Evolutionary conservation across 2,113 vertebrate species (phyloP).

Genomic region (Garra rufa): DNA sequence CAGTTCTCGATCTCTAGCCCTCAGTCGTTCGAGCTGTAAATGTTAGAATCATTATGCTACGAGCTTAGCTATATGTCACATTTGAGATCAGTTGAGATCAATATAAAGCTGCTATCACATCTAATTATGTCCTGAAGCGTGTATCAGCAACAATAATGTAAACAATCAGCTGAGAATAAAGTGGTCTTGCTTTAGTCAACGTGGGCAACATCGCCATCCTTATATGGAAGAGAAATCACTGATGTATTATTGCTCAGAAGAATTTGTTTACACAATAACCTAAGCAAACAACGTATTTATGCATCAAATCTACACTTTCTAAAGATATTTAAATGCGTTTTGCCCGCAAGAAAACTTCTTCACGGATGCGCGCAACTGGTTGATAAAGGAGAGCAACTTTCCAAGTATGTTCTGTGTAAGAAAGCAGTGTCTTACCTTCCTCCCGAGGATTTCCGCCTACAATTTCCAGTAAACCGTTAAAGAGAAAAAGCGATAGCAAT

Average conservation of each 20-base stretch:
- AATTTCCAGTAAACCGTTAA: conserved; percentile 61
- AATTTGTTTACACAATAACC: background rate
- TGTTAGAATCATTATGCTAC: background rate
- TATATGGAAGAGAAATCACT: conserved; percentile 9
- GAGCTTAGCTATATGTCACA: background rate
- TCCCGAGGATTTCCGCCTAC: conserved; percentile 59
- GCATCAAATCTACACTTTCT: background rate
- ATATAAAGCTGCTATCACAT: background rate
- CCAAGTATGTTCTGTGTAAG: conserved; percentile 31
- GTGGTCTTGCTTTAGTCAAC: background rate
- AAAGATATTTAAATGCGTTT: background rate
- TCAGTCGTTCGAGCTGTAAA: background rate
- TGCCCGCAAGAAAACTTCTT: background rate
- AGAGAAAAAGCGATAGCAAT: conserved; percentile 62
- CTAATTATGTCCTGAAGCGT: background rate
- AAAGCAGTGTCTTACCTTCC: conserved; percentile 64
- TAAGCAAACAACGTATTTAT: too few species aligned
- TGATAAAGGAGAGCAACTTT: conserved; percentile 67
- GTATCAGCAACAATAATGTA: background rate
- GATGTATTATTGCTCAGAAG: background rate
- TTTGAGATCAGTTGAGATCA: background rate
- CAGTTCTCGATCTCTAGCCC: background rate
- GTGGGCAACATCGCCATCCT: background rate
- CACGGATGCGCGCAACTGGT: conserved; percentile 69
- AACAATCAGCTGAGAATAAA: background rate